A percentile compares a stretch with the other conserved stretches of the same genome.
phyloP scores from a whole-genome alignment of 2,797 vertebrate genomes.

The Ptychadena robeensis region DNA sequence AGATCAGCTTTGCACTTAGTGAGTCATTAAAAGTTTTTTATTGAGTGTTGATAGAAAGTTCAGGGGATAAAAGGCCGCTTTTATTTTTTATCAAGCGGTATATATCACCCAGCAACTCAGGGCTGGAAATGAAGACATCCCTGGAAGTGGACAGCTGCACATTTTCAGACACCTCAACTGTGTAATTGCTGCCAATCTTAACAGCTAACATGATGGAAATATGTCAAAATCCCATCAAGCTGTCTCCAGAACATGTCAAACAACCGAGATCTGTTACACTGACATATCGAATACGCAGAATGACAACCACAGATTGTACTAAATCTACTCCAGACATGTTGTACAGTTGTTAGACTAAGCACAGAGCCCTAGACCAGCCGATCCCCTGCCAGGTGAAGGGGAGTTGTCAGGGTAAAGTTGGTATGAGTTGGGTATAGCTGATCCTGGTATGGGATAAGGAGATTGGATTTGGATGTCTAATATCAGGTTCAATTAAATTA shows the following conservation, averaged over 20 bases:
- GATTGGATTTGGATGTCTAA: too few relatives aligned
- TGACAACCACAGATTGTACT: background rate
- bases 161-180: constrained; percentile 6
- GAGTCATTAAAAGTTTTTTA: constrained; percentile 22
- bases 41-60: background rate
- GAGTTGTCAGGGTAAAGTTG: too few relatives aligned
- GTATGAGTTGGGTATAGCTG: too few relatives aligned
- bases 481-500: too few relatives aligned
- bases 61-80: background rate
- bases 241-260: constrained; percentile 25
- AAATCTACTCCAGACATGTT: background rate
- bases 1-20: constrained; percentile 2
- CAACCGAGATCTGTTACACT: constrained; percentile 12
- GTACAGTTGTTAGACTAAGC: too few relatives aligned
- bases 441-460: too few relatives aligned
- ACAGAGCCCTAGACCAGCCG: too few relatives aligned
- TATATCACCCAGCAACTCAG: background rate
- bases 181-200: constrained; percentile 26
- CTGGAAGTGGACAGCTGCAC: constrained; percentile 24
- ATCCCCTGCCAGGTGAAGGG: too few relatives aligned
- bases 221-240: constrained; percentile 12
- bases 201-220: constrained; percentile 14
- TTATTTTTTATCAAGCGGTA: background rate
- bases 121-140: constrained; percentile 1
- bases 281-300: constrained; percentile 15